Evolutionary conservation across 2,888 invertebrate species (phyloP), one percentile per base, ranked within the genome.

Genomic region (Drosophila neonasuta): DNA sequence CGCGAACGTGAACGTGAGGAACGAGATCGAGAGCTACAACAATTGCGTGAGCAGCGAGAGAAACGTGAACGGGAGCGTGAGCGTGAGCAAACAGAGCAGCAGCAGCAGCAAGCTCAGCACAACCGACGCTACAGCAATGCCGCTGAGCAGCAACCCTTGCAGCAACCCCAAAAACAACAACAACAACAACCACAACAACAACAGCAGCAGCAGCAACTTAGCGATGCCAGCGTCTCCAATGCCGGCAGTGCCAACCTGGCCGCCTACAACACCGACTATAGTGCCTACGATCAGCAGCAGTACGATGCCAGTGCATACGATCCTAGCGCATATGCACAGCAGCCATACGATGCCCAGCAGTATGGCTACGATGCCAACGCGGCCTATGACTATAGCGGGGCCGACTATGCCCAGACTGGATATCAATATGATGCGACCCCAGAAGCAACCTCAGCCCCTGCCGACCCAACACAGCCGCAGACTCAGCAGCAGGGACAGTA

Each of bases 261-360:
- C 48, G 88, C 83, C 71, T 88, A 88, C 77, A 87, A 82, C 59
- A 85, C 86, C 50, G 90, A 89, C 71, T 90, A 90, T 72, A 84
- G 88, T 59, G 88, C 77, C 74, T 90, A 90, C 68, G 89, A 86
- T 8, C 90, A 88, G 67, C 89, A 90, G 67, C 90, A 89, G 52
- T 90, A 90, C 41, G 89, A 89, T 36, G 80, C 86, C 48, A 79
- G 79, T 24, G 86, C 77, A 52, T 90, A 91, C 63, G 89, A 90
- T 49, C 59, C 84, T 59, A 74, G 67, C 61, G 77, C 68, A 52
- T 90, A 90, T 55, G 86, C 86, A 30, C 88, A 85, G 61, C 86
- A 88, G 36, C 79, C 79, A 29, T 88, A 87, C 66, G 86, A 80
- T 59, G 79, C 55, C 2, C 78, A 80, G 56, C 86, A 88, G 61